These are phyloP conservation scores for Ptilodon capucinus DNA, from an alignment of 2,888 invertebrate genomes.

Conservation along the genomic window DNA sequence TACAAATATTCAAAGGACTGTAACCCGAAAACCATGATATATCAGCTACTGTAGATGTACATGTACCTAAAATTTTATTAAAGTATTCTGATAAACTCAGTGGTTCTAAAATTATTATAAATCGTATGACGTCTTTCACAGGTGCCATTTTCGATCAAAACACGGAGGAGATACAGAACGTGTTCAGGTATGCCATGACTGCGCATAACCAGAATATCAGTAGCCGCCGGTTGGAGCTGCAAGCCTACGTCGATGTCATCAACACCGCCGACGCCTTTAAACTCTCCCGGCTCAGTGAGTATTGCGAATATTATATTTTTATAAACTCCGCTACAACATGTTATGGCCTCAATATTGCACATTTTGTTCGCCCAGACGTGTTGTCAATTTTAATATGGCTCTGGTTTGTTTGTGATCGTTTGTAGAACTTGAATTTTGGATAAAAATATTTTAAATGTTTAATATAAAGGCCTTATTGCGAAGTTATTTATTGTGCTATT, in stretches of 20 bases:
- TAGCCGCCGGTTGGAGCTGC: slow-evolving; percentile 90
- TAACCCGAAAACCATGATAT: too few species aligned
- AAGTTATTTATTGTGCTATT: too few species aligned
- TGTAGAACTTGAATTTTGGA: too few species aligned
- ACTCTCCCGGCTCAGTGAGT: slow-evolving; percentile 94
- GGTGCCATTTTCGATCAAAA: slow-evolving; percentile 95
- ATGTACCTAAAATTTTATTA: too few species aligned
- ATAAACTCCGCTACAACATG: not conserved
- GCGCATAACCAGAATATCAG: slow-evolving; percentile 92
- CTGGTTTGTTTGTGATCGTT: too few species aligned
- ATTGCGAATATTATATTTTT: slow-evolving; percentile 10
- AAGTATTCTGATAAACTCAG: too few species aligned
- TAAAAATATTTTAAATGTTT: too few species aligned
- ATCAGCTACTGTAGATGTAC: too few species aligned
- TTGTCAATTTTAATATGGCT: too few species aligned
- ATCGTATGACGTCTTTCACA: slow-evolving; percentile 55
- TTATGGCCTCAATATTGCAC: not conserved
- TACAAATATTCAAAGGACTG: too few species aligned
- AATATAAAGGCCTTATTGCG: too few species aligned
- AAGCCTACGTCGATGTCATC: slow-evolving; percentile 95
- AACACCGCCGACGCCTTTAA: slow-evolving; percentile 97
- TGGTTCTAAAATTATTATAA: not conserved
- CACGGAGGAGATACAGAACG: slow-evolving; percentile 93
- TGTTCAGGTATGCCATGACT: slow-evolving; percentile 94
- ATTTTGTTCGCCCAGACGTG: too few species aligned